Evolutionary conservation across 2,888 invertebrate species (phyloP), one percentile per base, ranked within the genome.

Genomic region (Neoaliturus tenellus): DNA sequence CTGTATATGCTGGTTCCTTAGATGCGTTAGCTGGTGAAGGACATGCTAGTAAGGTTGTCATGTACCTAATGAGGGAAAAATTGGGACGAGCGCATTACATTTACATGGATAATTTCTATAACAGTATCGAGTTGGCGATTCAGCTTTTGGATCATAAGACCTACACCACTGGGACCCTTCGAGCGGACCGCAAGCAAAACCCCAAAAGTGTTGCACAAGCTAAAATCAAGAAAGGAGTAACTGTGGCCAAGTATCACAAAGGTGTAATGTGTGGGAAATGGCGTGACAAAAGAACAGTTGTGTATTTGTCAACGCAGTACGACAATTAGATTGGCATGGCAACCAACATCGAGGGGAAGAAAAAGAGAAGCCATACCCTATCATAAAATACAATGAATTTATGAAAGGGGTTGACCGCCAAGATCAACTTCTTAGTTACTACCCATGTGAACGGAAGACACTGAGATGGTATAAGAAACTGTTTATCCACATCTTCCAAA

Each of bases 181-280:
- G 84, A 33, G 28, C 55, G n/a, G 51, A 48, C 31, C 14, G 84
- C 14, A 75, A 80, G 69, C 5, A 48, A 33, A 80, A 58, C 25
- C 84, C 84, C 2, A 80, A 33, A 23, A 78, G 35, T 10, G 71
- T 85, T 17, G 58, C 14, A 14, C 8, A 31, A 14, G 69, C 41
- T 14, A 78, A 62, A 48, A 33, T 85, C 0, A 82, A 82, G 23
- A 85, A 85, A 44, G 84, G 81, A 6, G 82, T 83, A 33, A 80
- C 75, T 33, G 31, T 31, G 4, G 33, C 6, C 8, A 25, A n/a
- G 28, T 75, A 75, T 23, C 8, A 20, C 23, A 23, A 75, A 6
- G 75, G 75, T 23, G 44, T 48, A 10, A 41, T 25, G 41, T 23
- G 35, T 20, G 75, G 41, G 6, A 44, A 41, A 23, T 75, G 75